phyloP scores from a whole-genome alignment of 2,888 invertebrate genomes.

The Pimpla rufipes region DNA sequence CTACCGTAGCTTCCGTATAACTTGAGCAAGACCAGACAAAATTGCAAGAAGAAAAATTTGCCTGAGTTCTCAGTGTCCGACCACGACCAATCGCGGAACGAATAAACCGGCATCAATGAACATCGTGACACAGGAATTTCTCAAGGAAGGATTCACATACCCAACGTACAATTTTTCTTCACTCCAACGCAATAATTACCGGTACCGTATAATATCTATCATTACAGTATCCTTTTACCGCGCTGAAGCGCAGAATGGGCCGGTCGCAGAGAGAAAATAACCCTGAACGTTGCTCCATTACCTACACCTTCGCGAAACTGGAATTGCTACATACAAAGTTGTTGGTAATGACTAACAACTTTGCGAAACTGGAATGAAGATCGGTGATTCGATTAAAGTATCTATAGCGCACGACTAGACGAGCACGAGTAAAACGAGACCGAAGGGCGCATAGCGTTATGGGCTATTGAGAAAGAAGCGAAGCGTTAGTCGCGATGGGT shows the following conservation, averaged over 20 bases:
- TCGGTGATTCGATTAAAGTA: slow-evolving; percentile 29
- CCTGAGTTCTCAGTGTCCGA: too few species aligned
- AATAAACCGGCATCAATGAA: too few species aligned
- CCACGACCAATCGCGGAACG: too few species aligned
- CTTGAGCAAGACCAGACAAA: too few species aligned
- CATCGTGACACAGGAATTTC: too few species aligned
- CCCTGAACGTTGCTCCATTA: too few species aligned
- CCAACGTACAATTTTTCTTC: too few species aligned
- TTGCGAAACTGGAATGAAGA: slow-evolving; percentile 1
- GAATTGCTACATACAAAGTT: not conserved
- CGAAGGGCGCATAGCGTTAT: slow-evolving; percentile 64
- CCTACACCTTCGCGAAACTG: not conserved
- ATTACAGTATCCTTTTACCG: not conserved
- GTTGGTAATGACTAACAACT: not conserved
- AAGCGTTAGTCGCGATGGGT: slow-evolving; percentile 35
- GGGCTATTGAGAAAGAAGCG: slow-evolving; percentile 62
- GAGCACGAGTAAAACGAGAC: slow-evolving; percentile 55
- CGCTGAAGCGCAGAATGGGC: not conserved
- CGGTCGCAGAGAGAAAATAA: too few species aligned
- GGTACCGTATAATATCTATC: not conserved
- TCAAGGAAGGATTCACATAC: too few species aligned
- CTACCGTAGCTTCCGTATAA: too few species aligned
- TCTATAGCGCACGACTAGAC: not conserved
- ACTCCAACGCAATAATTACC: too few species aligned
- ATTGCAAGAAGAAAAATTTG: too few species aligned